Evolutionary conservation across 2,113 vertebrate genomes (phyloP), one percentile per base, ranked within the genome.

Genomic region (Chionis minor): DNA sequence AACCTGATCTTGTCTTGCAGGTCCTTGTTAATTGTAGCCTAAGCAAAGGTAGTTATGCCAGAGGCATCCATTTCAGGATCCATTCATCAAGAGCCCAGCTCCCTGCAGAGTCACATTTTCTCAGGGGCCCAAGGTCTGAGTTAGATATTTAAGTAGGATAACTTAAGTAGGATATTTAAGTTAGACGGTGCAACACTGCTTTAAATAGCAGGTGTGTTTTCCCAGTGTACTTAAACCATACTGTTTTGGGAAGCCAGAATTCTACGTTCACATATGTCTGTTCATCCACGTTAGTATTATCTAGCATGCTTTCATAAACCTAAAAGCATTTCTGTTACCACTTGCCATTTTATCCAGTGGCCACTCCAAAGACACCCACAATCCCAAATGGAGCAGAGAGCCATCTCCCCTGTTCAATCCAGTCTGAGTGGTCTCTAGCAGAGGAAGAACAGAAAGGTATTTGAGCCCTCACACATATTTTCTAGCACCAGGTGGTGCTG

Each of bases 331-430:
- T 73, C 32, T 67, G 6, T 47, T 38, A 51, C 42, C 7, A 54
- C 24, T 6, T 78, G 42, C 13, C 3, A 1, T 67, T 91, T 71
- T 33, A 66, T 45, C 26, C 32, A 11, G 4, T 63, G 28, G 20
- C 23, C 24, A 35, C 23, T 44, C 17, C 27, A 27, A 44, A 84
- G 23, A 10, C 16, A 71, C 10, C 8, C 20, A 14, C 0, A 0
- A 27, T 1, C 13, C 10, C 33, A 58, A 63, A 80, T 24, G 40
- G 13, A 65, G 14, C 20, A 69, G 13, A 49, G 30, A 45, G 10
- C 21, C 26, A 8, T 28, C 18, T 27, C 16, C 26, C 21, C 2
- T 2, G 1, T n/a, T 40, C 49, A 58, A 32, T 7, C 18, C 21
- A 30, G 14, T 28, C 38, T 78, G 14, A 2, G 3, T 23, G 35